Conservation (phyloP, 2,797 vertebrate genomes). For the Threskiornis aethiopicus region DNA sequence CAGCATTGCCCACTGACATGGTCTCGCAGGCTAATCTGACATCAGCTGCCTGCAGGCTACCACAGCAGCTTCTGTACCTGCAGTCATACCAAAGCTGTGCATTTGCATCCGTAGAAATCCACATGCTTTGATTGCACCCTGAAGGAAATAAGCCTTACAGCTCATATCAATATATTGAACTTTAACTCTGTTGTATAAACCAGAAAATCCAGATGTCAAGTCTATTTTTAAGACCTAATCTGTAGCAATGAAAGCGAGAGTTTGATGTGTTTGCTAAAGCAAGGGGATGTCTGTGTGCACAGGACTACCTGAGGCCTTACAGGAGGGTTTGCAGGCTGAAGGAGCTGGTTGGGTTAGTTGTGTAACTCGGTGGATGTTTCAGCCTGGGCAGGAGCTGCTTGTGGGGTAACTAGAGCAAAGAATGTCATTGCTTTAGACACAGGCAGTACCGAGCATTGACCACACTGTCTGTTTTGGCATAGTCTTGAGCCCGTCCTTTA, state of each 20-base stretch:
- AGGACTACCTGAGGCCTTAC: neutral
- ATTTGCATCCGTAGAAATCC: neutral
- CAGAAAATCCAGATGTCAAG: conserved; percentile 11
- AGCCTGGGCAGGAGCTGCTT: neutral
- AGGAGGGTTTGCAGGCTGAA: neutral
- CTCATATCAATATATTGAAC: conserved; percentile 22
- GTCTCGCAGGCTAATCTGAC: neutral
- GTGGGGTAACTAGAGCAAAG: neutral
- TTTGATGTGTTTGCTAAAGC: neutral
- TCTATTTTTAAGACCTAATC: neutral
- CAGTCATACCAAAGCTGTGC: neutral
- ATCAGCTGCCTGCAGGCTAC: neutral
- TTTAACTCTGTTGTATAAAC: neutral
- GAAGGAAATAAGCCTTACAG: neutral
- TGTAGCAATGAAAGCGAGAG: neutral
- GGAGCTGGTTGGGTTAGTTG: neutral
- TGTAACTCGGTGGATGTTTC: neutral
- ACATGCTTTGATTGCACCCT: neutral
- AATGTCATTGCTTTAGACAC: neutral
- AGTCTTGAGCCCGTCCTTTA: neutral
- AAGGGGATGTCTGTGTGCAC: neutral
- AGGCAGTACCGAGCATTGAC: neutral
- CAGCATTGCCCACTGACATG: neutral
- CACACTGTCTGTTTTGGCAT: neutral
- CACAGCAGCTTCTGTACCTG: neutral